Percentiles rank a stretch among this genome's conserved stretches.
Evolutionary conservation across 2,797 vertebrate genomes (phyloP).

Genomic region (Phyllotis vaccarum): DNA sequence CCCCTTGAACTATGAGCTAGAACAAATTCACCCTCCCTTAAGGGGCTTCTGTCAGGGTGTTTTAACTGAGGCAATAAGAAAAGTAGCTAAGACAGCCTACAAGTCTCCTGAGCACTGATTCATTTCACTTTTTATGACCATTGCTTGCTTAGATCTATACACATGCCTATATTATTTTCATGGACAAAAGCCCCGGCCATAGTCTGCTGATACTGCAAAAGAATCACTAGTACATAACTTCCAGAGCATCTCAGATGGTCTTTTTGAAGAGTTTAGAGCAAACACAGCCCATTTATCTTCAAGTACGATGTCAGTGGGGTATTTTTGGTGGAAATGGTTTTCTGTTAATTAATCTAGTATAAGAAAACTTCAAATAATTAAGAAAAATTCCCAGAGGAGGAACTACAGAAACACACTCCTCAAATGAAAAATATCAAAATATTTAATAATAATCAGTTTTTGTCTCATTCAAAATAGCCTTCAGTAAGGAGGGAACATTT

Average conservation of each 20-base stretch:
- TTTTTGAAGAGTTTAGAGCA: slow-evolving; percentile 19
- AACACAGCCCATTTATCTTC: slow-evolving; percentile 18
- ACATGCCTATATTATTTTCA: background rate
- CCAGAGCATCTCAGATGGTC: background rate
- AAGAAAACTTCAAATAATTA: slow-evolving; percentile 85
- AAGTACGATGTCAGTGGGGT: background rate
- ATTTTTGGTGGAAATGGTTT: slow-evolving; percentile 30
- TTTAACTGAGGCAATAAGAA: background rate
- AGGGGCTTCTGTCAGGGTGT: background rate
- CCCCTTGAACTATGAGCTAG: background rate
- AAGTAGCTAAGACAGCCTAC: background rate
- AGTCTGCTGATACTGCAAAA: background rate
- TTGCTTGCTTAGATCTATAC: background rate
- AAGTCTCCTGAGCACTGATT: background rate
- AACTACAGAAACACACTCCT: slow-evolving; percentile 76
- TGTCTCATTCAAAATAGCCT: slow-evolving; percentile 84
- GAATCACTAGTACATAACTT: background rate
- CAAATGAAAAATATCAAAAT: slow-evolving; percentile 88
- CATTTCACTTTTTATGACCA: background rate
- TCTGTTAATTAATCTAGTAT: slow-evolving; percentile 85
- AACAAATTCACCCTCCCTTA: background rate
- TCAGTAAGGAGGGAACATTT: slow-evolving; percentile 87
- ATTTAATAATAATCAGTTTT: slow-evolving; percentile 89
- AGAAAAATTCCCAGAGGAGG: slow-evolving; percentile 85
- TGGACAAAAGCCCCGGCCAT: background rate